Evolutionary conservation across 2,113 vertebrate genomes (phyloP), one percentile per base, ranked within the genome.

Genomic region (Cochlearius cochlearius): DNA sequence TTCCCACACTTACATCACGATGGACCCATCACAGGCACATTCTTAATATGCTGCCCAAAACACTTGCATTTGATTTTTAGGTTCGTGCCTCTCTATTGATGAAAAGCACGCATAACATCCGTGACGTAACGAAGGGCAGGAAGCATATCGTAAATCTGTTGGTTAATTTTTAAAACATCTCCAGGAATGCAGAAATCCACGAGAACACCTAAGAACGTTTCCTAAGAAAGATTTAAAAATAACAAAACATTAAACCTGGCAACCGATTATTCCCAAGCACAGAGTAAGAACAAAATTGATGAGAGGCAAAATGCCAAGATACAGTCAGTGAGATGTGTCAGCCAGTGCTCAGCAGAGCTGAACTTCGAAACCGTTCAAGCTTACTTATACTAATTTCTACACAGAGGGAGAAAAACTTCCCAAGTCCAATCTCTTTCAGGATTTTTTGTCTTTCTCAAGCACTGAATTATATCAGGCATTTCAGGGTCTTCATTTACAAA

Each of bases 1-100:
- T 21, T 64, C 25, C 76, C 10, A 64, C 1, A 3, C 10, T 71
- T 52, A 1, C 3, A 53, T 23, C n/a, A 18, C 1, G 1, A 38
- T 43, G 10, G 38, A n/a, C 25, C n/a, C n/a, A n/a, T n/a, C n/a
- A 11, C 52, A 56, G 47, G 74, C 7, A 32, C 11, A 25, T 15
- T 88, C 10, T 49, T 38, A 73, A 36, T 11, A 16, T 0, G 1
- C 16, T 25, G 9, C 18, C 39, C 45, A 89, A 41, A 72, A 32
- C 12, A 27, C 20, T 6, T 47, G 3, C 15, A 3, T 66, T 64
- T 59, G 15, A 12, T 49, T 60, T 41, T 41, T 49, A 74, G 6
- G 36, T 43, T 62, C n/a, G 21, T 25, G 38, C 13, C 19, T 49
- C 62, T 56, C 73, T 45, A 20, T 3, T 63, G 56, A 58, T 23